Evolutionary conservation across 2,113 vertebrate species (phyloP).

Genomic region (Lophochroa leadbeateri): DNA sequence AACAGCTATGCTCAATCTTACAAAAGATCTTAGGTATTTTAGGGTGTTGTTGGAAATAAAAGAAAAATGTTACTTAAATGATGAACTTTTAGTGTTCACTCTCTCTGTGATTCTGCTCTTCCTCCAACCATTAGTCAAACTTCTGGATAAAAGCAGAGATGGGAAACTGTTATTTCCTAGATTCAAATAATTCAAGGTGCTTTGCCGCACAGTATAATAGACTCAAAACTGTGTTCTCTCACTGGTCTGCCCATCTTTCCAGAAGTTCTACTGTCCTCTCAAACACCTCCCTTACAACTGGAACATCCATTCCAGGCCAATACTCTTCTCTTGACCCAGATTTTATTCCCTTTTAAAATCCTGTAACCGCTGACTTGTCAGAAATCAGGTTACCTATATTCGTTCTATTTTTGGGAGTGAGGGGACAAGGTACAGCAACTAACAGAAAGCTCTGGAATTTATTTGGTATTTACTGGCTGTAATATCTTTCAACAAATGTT

Average conservation of each 20-base stretch:
- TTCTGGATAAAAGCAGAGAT: neutral
- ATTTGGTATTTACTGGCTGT: neutral
- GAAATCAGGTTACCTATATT: conserved; percentile 36
- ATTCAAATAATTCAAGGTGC: neutral
- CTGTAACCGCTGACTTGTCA: neutral
- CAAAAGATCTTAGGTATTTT: neutral
- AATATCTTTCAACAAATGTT: neutral
- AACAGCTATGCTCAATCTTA: neutral
- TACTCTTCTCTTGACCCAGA: neutral
- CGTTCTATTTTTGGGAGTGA: neutral
- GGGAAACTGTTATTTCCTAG: neutral
- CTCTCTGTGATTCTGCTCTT: neutral
- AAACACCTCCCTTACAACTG: neutral
- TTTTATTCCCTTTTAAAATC: neutral
- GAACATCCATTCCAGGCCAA: neutral
- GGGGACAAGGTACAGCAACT: neutral
- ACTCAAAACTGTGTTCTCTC: neutral
- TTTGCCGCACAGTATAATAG: neutral
- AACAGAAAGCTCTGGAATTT: neutral
- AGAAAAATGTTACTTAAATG: neutral
- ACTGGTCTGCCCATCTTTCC: neutral
- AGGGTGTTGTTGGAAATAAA: neutral
- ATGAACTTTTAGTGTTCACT: neutral
- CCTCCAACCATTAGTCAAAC: neutral
- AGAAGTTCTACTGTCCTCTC: neutral